A percentile compares a stretch with the other conserved stretches of the same genome.
Evolutionary conservation across 2,888 invertebrate genomes (phyloP).

Genomic region (Electrophaes corylata): DNA sequence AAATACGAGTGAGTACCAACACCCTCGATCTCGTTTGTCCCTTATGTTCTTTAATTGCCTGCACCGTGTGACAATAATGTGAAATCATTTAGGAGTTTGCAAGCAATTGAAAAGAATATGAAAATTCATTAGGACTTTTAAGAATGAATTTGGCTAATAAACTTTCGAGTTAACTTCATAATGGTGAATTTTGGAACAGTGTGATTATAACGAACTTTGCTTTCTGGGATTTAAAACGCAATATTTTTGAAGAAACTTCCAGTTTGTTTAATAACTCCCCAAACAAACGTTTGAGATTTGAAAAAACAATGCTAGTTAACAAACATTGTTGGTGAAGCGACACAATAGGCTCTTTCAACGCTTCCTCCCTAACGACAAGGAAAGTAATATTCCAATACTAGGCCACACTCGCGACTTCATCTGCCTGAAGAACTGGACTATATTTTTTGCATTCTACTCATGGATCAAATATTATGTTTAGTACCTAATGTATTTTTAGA

Average conservation of each 20-base stretch:
- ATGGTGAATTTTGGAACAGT: background rate
- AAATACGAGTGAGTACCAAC: constrained; percentile 55
- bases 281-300: background rate
- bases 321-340: constrained; percentile 58
- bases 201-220: background rate
- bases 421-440: constrained; percentile 38
- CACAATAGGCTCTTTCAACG: constrained; percentile 54
- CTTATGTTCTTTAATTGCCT: constrained; percentile 57
- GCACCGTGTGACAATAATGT: constrained; percentile 42
- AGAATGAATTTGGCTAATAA: background rate
- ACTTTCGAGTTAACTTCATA: background rate
- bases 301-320: constrained; percentile 48
- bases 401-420: background rate
- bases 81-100: constrained; percentile 32
- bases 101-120: constrained; percentile 17
- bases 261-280: background rate
- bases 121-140: background rate
- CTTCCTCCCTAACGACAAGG: constrained; percentile 42
- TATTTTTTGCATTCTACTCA: background rate
- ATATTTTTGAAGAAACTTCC: background rate
- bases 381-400: constrained; percentile 30
- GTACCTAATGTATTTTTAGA: no score
- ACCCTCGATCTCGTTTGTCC: constrained; percentile 56
- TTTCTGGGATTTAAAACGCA: background rate
- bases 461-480: no score